Evolutionary conservation across 1,140 invertebrate species (phyloP).

Genomic region (Harpegnathos saltator): DNA sequence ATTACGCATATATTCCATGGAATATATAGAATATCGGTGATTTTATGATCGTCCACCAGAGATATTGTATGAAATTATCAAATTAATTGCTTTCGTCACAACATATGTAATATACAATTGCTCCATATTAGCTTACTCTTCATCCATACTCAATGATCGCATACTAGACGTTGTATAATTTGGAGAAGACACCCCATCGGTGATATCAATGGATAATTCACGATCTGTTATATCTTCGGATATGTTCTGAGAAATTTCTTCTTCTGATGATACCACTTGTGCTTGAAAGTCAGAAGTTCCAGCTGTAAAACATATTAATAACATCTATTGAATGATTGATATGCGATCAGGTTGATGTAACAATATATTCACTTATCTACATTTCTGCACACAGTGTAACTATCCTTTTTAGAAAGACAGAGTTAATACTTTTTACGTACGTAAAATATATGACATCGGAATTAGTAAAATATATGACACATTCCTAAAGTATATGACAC

Average conservation of each 20-base stretch:
- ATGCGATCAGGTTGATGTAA: not conserved
- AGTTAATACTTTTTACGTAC: not conserved
- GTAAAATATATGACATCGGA: not conserved
- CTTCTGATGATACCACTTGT: constrained; percentile 74
- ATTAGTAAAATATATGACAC: no score
- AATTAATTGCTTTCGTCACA: not conserved
- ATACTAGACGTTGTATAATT: constrained; percentile 80
- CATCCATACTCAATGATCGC: constrained; percentile 80
- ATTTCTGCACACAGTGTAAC: not conserved
- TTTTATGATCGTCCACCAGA: not conserved
- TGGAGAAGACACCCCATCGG: constrained; percentile 82
- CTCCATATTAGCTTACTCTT: constrained; percentile 78
- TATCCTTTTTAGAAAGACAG: not conserved
- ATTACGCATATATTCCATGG: no score
- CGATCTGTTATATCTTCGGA: constrained; percentile 77
- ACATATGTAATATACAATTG: not conserved
- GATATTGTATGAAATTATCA: not conserved
- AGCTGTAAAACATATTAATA: constrained; percentile 55
- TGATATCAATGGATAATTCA: constrained; percentile 80
- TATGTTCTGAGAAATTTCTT: constrained; percentile 76
- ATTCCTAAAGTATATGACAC: no score
- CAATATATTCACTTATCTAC: not conserved
- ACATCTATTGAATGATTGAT: constrained; percentile 29
- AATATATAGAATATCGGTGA: no score
- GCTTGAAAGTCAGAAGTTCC: constrained; percentile 77